Base-by-base conservation (phyloP, 2,888 invertebrate genomes). In the Synanthedon vespiformis region DNA sequence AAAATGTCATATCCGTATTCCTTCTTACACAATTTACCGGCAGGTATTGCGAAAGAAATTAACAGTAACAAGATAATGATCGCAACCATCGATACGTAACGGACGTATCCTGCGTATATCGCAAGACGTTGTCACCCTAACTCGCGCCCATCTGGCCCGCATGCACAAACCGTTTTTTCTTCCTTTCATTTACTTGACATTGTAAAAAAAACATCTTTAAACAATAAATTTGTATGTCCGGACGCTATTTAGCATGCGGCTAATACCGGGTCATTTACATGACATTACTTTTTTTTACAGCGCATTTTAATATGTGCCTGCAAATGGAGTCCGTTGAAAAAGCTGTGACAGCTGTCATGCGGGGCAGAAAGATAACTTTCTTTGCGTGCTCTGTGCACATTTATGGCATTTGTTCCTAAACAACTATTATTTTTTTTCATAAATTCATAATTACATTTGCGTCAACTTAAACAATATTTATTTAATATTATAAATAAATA, bases 321-420 rank as follows among this genome's bases (percentile, higher is more conserved):
- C 50, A 22, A 49, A 52, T 49, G 54, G 53, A 27, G 48, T 34
- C 52, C 51, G 54, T 40, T 63, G 67, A 61, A 61, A 63, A 61
- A 58, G 59, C 10, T n/a, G 61, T 68, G 70, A 68, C 79, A 77
- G 70, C 70, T 78, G 77, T 71, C 71, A 71, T 67, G 72, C 70
- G 77, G 74, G 72, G 16, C 14, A 8, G 48, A 13, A 48, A 48
- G 48, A 48, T 22, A 48, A 16, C 48, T 16, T 48, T 44, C 44
- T 14, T 44, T 44, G 44, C 13, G 8, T 44, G n/a, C 8, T 13
- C 4, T 44, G 14, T 44, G 13, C 44, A 44, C 44, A 13, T 13
- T n/a, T 44, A 14, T 44, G 44, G 13, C 13, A 14, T 44, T 44
- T 4, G 6, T 4, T 13, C 4, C 11, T 44, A 44, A 44, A 44